Base-by-base conservation (phyloP, 2,113 vertebrate species). In the Cochlearius cochlearius region DNA sequence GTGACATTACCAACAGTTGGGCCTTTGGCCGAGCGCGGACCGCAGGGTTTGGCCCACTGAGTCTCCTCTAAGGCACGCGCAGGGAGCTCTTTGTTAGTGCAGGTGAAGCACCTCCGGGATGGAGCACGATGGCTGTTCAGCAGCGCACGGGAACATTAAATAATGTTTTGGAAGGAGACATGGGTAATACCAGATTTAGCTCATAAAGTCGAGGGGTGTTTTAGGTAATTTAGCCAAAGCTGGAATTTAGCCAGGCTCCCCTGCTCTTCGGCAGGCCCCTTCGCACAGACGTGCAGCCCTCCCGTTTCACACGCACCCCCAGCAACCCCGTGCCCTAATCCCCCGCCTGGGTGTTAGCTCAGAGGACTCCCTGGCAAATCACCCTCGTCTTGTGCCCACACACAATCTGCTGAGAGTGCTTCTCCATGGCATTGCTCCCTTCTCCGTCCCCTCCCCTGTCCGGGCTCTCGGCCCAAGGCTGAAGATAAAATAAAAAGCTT, bases 221-320 rank as follows among this genome's bases (percentile, higher is more conserved):
- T 16, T 27, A 91, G 62, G 60, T 45, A 59, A 53, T 55, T 34
- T 18, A 75, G 67, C n/a, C 43, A 20, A 59, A 60, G 67, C 20
- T 79, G 60, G 80, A 41, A 7, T 14, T 49, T 16, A 27, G 49
- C 76, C 71, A 82, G 86, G 4, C 74, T 19, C 8, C 23, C 38
- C 49, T 17, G 86, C 72, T 69, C n/a, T 26, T 52, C 12, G 2
- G 43, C n/a, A 41, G 71, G 27, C 32, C 49, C 5, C 1, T 50
- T 5, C 26, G 68, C n/a, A 12, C 13, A 21, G 49, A 30, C 0
- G 1, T 0, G 7, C 2, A 5, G 15, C 2, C n/a, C 85, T 89
- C 56, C 81, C 23, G 55, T 43, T 91, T 19, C 68, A 47, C 25
- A 4, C 11, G 43, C 26, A 34, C 16, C 82, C 68, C 72, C 77